Base-by-base conservation (phyloP, 2,888 invertebrate genomes). In the Lagria hirta region DNA sequence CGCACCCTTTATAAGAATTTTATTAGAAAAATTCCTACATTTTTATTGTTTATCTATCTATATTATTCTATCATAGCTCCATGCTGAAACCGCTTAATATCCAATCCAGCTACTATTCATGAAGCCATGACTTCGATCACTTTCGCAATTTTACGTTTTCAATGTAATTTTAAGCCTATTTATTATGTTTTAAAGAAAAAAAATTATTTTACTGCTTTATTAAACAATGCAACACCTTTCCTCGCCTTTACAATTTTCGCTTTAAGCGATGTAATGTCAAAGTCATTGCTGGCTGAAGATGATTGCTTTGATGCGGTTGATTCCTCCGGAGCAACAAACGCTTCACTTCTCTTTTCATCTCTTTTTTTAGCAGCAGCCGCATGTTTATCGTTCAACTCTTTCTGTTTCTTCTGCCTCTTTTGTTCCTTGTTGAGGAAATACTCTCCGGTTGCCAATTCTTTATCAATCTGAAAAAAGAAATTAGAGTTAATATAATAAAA, bases 391-490 rank as follows among this genome's bases (percentile, higher is more conserved):
- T 85, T 82, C 51, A 82, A 84, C 60, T 88, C 86, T 65, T 86
- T 84, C 43, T 79, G 79, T 50, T 77, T 79, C 61, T 84, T 86
- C 0, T 81, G 79, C 52, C 76, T 79, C 66, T 83, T 86, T 57
- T 91, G 87, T 52, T 86, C 85, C 65, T 90, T 85, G 59, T 86
- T 91, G 33, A 98, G 81, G 81, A 99, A 99, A 73, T 91, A 99
- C 75, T 98, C 97, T 40, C 99, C 99, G 24, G 87, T 81, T n/a
- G 90, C 94, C 65, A 99, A 73, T 71, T 94, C 82, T 65, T 87
- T 87, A 70, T 99, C 98, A 63, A 94, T 73, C 75, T 69, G 42
- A 40, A 64, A 64, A 40, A 23, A 35, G 48, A 28, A 44, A 41
- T 13, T 22, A n/a, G n/a, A 11, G 15, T 21, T 4, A 28, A 33